Evolutionary conservation across 2,113 vertebrate genomes (phyloP).

Genomic region (Rhinopomastus cyanomelas): DNA sequence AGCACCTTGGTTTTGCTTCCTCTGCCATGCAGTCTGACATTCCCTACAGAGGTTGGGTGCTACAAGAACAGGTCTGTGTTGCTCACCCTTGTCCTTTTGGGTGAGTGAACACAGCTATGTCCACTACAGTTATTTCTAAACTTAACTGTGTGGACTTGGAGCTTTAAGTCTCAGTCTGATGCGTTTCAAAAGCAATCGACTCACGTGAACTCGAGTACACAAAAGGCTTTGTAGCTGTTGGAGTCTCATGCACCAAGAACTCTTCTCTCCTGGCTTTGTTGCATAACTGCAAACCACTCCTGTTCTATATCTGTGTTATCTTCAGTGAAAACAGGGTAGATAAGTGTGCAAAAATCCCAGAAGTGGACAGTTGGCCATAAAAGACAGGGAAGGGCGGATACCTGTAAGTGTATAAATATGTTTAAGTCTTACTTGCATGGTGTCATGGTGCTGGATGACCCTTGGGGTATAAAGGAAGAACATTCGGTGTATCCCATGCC

Average conservation of each 20-base stretch:
- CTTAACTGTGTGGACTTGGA: not conserved
- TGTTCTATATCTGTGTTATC: not conserved
- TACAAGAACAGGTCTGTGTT: constrained; percentile 13
- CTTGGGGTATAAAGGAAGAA: too few species aligned
- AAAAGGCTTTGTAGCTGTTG: not conserved
- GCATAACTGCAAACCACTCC: not conserved
- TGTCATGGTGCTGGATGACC: not conserved
- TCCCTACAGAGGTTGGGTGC: not conserved
- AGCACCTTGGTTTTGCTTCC: not conserved
- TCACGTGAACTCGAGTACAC: not conserved
- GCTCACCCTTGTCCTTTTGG: not conserved
- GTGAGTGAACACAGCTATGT: not conserved
- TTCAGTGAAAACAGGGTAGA: not conserved
- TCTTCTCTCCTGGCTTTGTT: not conserved
- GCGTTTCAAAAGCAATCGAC: not conserved
- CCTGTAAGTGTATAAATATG: not conserved
- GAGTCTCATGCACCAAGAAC: not conserved
- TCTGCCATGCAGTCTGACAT: not conserved
- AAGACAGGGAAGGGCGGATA: not conserved
- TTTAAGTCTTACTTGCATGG: not conserved
- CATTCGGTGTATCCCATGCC: not conserved
- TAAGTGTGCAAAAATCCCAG: not conserved
- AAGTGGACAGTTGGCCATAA: not conserved
- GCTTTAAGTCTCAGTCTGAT: constrained; percentile 1
- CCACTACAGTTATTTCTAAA: not conserved